Evolutionary conservation across 2,113 vertebrate genomes (phyloP).

Genomic region (Chitala chitala): DNA sequence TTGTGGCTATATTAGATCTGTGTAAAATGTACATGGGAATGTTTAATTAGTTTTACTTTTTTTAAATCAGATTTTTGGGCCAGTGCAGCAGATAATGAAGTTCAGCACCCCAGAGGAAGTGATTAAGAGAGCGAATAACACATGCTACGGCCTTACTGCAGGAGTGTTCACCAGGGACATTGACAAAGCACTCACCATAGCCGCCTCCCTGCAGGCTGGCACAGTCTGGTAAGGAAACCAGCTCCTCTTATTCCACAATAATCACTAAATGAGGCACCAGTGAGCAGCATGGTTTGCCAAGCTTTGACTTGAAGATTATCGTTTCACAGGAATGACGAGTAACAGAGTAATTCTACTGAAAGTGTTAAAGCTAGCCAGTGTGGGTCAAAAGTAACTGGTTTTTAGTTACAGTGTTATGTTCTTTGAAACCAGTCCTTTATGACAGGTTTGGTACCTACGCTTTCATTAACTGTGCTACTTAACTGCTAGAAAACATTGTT

Average conservation of each 20-base stretch:
- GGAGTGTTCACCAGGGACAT: constrained; percentile 79
- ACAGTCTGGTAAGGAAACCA: constrained; percentile 72
- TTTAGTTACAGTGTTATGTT: too few species aligned
- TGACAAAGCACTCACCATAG: constrained; percentile 73
- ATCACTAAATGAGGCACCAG: too few species aligned
- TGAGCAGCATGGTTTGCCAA: neutral
- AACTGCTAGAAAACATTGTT: too few species aligned
- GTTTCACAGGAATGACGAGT: too few species aligned
- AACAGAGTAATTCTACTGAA: neutral
- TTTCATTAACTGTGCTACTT: too few species aligned
- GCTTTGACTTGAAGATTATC: neutral
- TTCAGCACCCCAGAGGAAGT: constrained; percentile 75
- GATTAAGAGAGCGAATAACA: constrained; percentile 78
- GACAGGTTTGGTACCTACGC: too few species aligned
- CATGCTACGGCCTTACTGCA: constrained; percentile 75
- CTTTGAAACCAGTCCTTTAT: too few species aligned
- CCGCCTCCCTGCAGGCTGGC: constrained; percentile 77
- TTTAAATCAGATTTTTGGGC: constrained; percentile 76
- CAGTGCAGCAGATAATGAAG: constrained; percentile 83
- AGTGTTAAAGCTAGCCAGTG: too few species aligned
- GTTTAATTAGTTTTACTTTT: neutral
- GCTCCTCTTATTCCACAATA: neutral
- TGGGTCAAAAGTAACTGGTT: too few species aligned
- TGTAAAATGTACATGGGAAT: neutral
- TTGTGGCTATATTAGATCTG: neutral